Evolutionary conservation across 2,113 vertebrate genomes (phyloP).

Genomic region (Pundamilia nyererei): DNA sequence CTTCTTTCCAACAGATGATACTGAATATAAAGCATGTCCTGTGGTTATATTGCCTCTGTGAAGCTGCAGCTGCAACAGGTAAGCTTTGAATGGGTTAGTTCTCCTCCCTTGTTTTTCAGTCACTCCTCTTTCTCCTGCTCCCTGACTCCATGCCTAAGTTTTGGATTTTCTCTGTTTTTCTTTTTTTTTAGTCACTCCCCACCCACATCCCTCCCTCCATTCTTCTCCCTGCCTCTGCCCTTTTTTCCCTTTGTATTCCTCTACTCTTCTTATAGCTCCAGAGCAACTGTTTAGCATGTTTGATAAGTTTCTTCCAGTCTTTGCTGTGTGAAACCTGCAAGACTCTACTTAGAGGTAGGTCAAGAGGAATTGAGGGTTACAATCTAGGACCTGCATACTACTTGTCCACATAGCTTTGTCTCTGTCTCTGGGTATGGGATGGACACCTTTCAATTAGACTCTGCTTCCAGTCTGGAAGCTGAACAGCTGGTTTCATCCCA

Average conservation of each 20-base stretch:
- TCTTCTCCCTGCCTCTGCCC: background rate
- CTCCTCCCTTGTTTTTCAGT: background rate
- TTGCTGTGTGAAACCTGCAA: background rate
- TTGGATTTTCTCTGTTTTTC: background rate
- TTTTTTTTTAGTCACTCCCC: background rate
- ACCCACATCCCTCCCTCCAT: background rate
- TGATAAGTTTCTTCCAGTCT: background rate
- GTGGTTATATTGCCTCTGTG: slow-evolving; percentile 81
- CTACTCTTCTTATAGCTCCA: background rate
- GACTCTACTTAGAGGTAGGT: background rate
- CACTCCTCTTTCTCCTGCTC: background rate
- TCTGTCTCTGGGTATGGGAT: slow-evolving; percentile 6
- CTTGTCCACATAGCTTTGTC: background rate
- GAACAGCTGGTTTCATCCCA: slow-evolving; percentile 67
- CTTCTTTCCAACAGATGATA: slow-evolving; percentile 75
- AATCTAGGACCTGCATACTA: background rate
- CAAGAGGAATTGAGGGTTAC: background rate
- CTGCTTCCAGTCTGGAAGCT: slow-evolving; percentile 42
- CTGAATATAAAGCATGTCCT: slow-evolving; percentile 84
- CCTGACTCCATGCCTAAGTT: slow-evolving; percentile 13
- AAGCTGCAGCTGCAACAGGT: slow-evolving; percentile 67
- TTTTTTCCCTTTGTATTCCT: background rate
- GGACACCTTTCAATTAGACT: slow-evolving; percentile 71
- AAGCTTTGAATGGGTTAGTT: slow-evolving; percentile 13
- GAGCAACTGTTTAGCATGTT: background rate